Conservation (phyloP, 2,888 invertebrate species). For the Heliconius cydno region DNA sequence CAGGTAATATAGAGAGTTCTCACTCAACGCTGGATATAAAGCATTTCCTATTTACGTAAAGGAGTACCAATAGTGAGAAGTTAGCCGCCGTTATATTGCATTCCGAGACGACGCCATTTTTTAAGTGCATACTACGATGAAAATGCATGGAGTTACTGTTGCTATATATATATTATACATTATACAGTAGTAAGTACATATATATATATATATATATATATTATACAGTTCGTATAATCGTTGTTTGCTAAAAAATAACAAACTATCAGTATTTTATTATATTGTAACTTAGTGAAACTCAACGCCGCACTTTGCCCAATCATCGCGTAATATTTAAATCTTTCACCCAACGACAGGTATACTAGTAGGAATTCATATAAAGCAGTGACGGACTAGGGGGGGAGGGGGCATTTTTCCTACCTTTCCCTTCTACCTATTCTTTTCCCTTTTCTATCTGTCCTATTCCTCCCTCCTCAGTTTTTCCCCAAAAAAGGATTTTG, state of each 20-base stretch:
- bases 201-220: neutral
- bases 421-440: no score
- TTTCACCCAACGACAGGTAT: no score
- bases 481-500: no score
- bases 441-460: no score
- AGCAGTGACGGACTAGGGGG: no score
- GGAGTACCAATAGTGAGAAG: conserved; percentile 7
- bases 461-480: no score
- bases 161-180: neutral
- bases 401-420: no score
- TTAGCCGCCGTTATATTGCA: conserved; percentile 1
- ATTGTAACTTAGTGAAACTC: no score
- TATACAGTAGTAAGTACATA: neutral
- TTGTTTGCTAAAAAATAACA: neutral
- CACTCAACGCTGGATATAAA: conserved; percentile 1
- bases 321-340: no score
- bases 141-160: neutral
- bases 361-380: no score
- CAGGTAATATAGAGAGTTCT: neutral
- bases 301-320: no score
- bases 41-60: neutral
- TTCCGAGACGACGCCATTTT: neutral
- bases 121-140: neutral
- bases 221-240: neutral
- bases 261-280: no score